These are phyloP conservation scores for Synergus gifuensis DNA, from an alignment of 2,888 invertebrate genomes.

Conservation along the genomic window DNA sequence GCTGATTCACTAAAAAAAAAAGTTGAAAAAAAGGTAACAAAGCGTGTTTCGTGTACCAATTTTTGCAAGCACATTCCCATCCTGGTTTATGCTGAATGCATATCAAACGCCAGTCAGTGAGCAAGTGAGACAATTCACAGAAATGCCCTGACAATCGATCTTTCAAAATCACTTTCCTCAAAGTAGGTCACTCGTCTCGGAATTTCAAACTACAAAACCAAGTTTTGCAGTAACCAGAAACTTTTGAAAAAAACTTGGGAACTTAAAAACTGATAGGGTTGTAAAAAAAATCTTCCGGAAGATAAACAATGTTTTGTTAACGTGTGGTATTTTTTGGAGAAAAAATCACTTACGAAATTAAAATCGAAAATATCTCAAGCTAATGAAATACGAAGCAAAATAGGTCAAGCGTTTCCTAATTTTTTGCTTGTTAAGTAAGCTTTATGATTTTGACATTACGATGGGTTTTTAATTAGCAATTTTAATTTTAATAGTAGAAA, in stretches of 20 bases:
- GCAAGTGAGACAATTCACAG: slow-evolving; percentile 43
- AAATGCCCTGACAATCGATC: slow-evolving; percentile 52
- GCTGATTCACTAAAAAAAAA: slow-evolving; percentile 13
- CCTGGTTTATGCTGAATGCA: slow-evolving; percentile 48
- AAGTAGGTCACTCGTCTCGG: slow-evolving; percentile 11
- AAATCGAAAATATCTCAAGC: not conserved
- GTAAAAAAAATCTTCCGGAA: not conserved
- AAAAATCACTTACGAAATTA: slow-evolving; percentile 1
- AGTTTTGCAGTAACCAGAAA: not conserved
- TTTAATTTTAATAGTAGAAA: not conserved
- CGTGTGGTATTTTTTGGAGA: not conserved
- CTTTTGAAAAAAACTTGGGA: not conserved
- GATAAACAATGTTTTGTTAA: not conserved
- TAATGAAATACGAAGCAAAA: not conserved
- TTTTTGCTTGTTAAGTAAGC: not conserved
- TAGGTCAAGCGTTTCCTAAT: not conserved
- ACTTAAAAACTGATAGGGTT: not conserved
- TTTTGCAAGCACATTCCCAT: slow-evolving; percentile 54
- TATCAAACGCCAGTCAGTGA: slow-evolving; percentile 50
- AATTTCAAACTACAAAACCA: slow-evolving; percentile 6
- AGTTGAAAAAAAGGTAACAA: slow-evolving; percentile 48
- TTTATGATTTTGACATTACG: not conserved
- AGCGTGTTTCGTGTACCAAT: slow-evolving; percentile 52
- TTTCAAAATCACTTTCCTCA: slow-evolving; percentile 51
- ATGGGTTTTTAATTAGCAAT: not conserved